These are phyloP conservation scores for Cepaea hortensis DNA, from an alignment of 2,888 invertebrate genomes.

Conservation along the genomic window DNA sequence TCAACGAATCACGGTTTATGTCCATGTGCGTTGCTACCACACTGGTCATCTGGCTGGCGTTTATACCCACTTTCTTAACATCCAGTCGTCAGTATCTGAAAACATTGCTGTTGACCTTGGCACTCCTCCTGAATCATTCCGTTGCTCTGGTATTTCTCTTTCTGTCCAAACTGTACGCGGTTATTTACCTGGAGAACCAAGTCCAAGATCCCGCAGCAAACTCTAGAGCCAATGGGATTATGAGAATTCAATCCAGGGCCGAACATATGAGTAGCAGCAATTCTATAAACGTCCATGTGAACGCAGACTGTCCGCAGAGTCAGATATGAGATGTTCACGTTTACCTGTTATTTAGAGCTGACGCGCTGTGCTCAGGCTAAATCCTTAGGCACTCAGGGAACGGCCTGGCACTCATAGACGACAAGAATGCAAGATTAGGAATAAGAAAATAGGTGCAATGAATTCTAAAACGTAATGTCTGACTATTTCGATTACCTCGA, in stretches of 20 bases:
- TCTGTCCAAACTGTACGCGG: slow-evolving; percentile 58
- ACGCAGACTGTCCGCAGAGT: not conserved
- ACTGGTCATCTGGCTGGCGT: slow-evolving; percentile 65
- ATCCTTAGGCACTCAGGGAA: no score
- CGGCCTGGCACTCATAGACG: no score
- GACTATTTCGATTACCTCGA: no score
- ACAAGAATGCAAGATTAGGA: no score
- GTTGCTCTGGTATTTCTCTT: slow-evolving; percentile 57
- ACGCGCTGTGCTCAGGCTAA: no score
- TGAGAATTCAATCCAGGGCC: not conserved
- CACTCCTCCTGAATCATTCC: slow-evolving; percentile 56
- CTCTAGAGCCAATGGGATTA: not conserved
- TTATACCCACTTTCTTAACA: slow-evolving; percentile 65
- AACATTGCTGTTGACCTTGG: slow-evolving; percentile 52
- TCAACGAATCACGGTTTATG: slow-evolving; percentile 70
- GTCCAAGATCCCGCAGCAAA: not conserved
- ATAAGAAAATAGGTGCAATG: no score
- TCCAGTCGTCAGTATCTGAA: slow-evolving; percentile 54
- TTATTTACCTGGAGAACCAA: slow-evolving; percentile 32
- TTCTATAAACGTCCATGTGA: not conserved
- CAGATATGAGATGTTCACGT: not conserved
- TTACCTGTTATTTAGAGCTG: no score
- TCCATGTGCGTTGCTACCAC: slow-evolving; percentile 68
- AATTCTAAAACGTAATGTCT: no score
- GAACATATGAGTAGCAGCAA: not conserved